These are phyloP conservation scores for Petrocephalus schoutedeni DNA, from an alignment of 2,797 vertebrate species.

Conservation along the genomic window DNA sequence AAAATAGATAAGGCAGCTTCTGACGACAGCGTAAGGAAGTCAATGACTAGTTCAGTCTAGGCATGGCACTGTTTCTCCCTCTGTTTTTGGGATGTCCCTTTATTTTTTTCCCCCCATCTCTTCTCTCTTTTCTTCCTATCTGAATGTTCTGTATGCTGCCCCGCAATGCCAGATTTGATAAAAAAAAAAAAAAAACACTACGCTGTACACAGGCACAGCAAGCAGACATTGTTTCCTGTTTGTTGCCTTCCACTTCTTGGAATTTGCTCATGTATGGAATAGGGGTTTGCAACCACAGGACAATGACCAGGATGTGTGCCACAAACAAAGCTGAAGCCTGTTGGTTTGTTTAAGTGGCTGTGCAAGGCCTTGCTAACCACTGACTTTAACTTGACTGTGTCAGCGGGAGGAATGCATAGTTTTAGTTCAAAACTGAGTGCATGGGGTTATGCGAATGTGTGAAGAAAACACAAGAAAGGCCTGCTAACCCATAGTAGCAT, in stretches of 20 bases:
- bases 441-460: not conserved
- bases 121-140: not conserved
- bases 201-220: not conserved
- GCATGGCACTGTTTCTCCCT: constrained; percentile 58
- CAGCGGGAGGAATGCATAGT: constrained; percentile 3
- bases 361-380: not conserved
- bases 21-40: constrained; percentile 79
- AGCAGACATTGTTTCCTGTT: constrained; percentile 21
- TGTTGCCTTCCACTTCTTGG: not conserved
- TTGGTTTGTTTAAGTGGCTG: not conserved
- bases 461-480: not conserved
- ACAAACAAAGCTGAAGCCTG: not conserved
- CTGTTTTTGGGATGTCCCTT: constrained; percentile 40
- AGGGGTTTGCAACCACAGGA: constrained; percentile 10
- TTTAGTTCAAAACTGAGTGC: not conserved
- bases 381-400: not conserved
- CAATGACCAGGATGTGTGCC: not conserved
- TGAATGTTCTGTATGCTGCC: constrained; percentile 62
- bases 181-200: constrained; percentile 52
- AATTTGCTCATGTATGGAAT: constrained; percentile 3
- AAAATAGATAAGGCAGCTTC: constrained; percentile 95
- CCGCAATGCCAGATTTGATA: constrained; percentile 46
- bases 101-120: constrained; percentile 47
- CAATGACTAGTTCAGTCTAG: constrained; percentile 72
- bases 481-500: not conserved